Evolutionary conservation across 2,888 invertebrate genomes (phyloP), one percentile per base, ranked within the genome.

Genomic region (Eurytoma californica): DNA sequence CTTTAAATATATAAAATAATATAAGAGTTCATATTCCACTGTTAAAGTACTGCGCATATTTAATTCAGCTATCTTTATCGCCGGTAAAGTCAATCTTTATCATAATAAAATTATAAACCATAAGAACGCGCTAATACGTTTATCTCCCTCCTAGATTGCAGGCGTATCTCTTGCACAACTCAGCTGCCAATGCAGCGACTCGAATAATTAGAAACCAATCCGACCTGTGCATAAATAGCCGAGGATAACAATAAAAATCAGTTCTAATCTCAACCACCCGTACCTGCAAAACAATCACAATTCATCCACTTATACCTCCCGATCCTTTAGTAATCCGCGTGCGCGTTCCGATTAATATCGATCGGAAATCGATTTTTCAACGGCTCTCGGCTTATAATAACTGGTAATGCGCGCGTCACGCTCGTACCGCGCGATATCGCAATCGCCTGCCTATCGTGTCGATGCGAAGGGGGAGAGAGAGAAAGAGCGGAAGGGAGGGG

Each of bases 151-250:
- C 39, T 7, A 39, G 39, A 39, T 39, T 39, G 30, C n/a, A 30
- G 9, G 28, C 18, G 16, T 65, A 65, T 69, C 28, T 18, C 12
- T 70, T 57, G 24, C 24, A 3, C 47, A 63, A 69, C 20, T 24
- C 28, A 7, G 51, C 28, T 39, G 66, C 53, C 55, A 55, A 30
- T 13, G 57, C 69, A 72, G 24, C 58, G 39, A 7, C 60, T n/a
- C 16, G 70, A 72, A 77, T 77, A 66, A 72, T 77, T 77, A 77
- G 72, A 60, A 72, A 72, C 53, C 57, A 58, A 77, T 66, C 60
- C 12, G 28, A 55, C 1, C 61, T n/a, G 51, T 65, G 39, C 47
- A 57, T 20, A 49, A 47, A 57, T 30, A 30, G 13, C 30, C 0
- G 13, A 3, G 57, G 53, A 75, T 53, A 58, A 49, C 49, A 16